Base-by-base conservation (phyloP, 2,113 vertebrate species). In the Periophthalmodon schlosseri region DNA sequence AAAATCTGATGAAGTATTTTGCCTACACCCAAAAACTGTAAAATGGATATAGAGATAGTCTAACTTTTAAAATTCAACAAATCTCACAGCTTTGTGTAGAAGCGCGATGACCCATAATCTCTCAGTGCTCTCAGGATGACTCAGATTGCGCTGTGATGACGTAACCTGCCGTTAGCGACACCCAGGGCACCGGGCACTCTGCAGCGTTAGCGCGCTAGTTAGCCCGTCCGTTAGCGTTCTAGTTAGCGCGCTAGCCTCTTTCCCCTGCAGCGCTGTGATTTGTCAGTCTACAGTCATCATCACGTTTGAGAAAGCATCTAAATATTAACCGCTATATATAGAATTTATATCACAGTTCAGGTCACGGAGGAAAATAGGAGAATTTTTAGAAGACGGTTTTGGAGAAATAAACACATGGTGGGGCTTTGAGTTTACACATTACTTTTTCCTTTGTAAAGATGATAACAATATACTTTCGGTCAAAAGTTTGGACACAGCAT, bases 131-230 rank as follows among this genome's bases (percentile, higher is more conserved):
- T 77, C 84, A 68, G 70, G 15, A 20, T 74, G 79, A 86, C 76
- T 88, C 86, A 85, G 54, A 74, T 49, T 82, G 83, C 70, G 28
- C 47, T 33, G 18, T 21, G 14, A 15, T 79, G 77, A 84, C 34
- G 75, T 73, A 78, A 84, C 57, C 64, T 36, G 11, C 50, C 81
- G 71, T 57, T 39, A 73, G 86, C 78, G 1, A 46, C 39, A 73
- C 78, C 36, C 13, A 34, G 54, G 78, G 77, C 63, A 7, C 20
- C 52, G 52, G 39, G 39, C 39, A 44, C 39, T 44, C 39, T 44
- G 39, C 39, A 10, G 39, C 39, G 39, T 15, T 65, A 39, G 77
- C 23, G 14, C 57, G 34, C 71, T 44, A 34, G 47, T 34, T 33
- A 39, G 77, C 23, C 14, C 60, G 34, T 69, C n/a, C 33, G 47